phyloP scores from a whole-genome alignment of 2,113 vertebrate species.

The Sclerurus mexicanus region DNA sequence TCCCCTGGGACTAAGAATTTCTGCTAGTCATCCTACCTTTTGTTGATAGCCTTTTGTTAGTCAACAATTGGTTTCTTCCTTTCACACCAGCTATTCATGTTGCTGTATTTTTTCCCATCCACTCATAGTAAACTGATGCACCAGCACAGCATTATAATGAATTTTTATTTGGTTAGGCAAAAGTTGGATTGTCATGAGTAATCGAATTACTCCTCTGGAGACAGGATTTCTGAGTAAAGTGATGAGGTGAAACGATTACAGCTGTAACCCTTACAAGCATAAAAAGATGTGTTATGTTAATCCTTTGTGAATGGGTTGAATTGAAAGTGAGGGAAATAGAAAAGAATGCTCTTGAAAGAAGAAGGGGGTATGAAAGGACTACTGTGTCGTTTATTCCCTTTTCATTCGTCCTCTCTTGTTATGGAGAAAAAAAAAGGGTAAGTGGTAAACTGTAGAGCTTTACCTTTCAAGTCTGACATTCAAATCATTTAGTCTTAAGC shows the following conservation, averaged over 20 bases:
- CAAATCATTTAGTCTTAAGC: background rate
- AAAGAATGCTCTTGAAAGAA: conserved; percentile 25
- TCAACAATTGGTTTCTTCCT: background rate
- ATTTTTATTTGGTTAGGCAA: conserved; percentile 17
- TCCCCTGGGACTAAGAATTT: background rate
- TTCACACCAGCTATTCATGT: conserved; percentile 17
- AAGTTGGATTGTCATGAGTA: conserved; percentile 35
- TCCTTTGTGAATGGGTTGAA: conserved; percentile 54
- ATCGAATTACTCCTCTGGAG: conserved; percentile 50
- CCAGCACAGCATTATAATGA: conserved; percentile 27
- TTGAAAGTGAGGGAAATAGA: conserved; percentile 40
- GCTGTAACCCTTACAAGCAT: conserved; percentile 59
- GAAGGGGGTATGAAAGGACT: conserved; percentile 27
- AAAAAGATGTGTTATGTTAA: conserved; percentile 62
- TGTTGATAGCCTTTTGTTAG: conserved; percentile 36
- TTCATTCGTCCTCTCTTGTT: conserved; percentile 25
- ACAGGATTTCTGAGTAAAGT: conserved; percentile 46
- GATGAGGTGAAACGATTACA: conserved; percentile 62
- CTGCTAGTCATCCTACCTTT: background rate
- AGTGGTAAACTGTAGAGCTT: background rate
- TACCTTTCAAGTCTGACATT: conserved; percentile 37
- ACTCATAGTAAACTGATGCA: conserved; percentile 12
- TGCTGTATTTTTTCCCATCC: conserved; percentile 12
- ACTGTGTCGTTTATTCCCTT: conserved; percentile 42
- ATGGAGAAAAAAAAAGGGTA: background rate